These are phyloP conservation scores for Ricordea florida DNA, from an alignment of 92 coral and sea anemone genomes.

Conservation along the genomic window DNA sequence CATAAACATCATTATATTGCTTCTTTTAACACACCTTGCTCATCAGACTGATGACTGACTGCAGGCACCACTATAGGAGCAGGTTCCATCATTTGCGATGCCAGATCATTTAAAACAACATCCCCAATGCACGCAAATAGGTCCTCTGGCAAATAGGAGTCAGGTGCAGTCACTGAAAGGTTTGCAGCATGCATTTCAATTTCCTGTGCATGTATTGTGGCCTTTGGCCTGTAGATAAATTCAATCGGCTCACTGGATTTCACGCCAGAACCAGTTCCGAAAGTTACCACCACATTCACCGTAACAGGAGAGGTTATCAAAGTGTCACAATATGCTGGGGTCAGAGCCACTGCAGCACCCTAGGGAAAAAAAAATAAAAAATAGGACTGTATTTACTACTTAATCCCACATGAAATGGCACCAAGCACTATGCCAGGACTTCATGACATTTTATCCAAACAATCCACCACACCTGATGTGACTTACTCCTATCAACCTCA, in stretches of 20 bases:
- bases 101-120: conserved; percentile 8
- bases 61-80: conserved; percentile 41
- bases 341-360: conserved; percentile 95
- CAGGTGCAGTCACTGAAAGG: conserved; percentile 5
- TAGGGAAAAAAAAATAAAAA: conserved; percentile 11
- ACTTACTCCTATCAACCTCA: conserved; percentile 87
- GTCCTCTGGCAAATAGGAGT: conserved; percentile 4
- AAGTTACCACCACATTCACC: conserved; percentile 85
- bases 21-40: conserved; percentile 5
- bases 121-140: conserved; percentile 1
- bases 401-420: background rate
- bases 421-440: background rate
- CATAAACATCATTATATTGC: no score
- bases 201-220: conserved; percentile 13
- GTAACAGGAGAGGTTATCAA: conserved; percentile 86
- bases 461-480: conserved; percentile 80
- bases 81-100: background rate
- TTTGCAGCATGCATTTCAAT: conserved; percentile 38
- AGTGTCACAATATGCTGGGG: conserved; percentile 85
- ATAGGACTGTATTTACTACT: background rate
- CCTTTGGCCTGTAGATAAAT: conserved; percentile 89
- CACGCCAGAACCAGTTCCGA: conserved; percentile 73
- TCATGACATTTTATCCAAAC: background rate
- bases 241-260: conserved; percentile 93
- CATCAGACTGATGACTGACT: background rate